Evolutionary conservation across 2,888 invertebrate genomes (phyloP), one percentile per base, ranked within the genome.

Genomic region (Drosophila dives): DNA sequence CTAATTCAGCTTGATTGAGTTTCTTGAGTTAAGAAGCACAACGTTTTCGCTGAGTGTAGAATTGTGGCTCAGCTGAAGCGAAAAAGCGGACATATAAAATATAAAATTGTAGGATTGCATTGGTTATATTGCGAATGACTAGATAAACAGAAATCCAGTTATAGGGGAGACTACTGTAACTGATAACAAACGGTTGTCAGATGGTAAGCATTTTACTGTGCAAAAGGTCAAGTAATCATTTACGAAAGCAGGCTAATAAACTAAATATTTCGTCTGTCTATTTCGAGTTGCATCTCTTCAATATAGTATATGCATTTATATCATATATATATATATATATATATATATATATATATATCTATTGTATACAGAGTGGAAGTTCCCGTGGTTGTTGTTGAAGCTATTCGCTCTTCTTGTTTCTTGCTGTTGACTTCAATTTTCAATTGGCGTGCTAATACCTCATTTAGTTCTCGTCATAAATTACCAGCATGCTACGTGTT

Each of bases 401-500:
- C 36, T 8, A 45, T n/a, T 33, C 32, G 60, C 53, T 60, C 20
- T 69, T 72, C 32, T 29, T 40, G 36, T 36, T 42, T 32, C 60
- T 58, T 75, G 68, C 38, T 70, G 72, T 72, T 78, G 71, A 75
- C 84, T 77, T 81, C 89, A 78, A 70, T 72, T 91, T 86, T 80
- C 90, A 87, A 91, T 92, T 91, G 86, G 92, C 92, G 91, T 91
- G 91, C 77, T 92, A 90, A 90, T 91, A 92, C 89, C 91, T 92
- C 92, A 91, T 91, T 92, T 91, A 91, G 89, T 87, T 90, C 84
- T 78, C 80, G 88, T 77, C 80, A 75, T 84, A 89, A 82, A 80
- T 76, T 83, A 75, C 68, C 64, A 75, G 56, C 83, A 78, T 80
- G 71, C 80, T 79, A 82, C 65, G 68, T 76, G 54, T 36, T 29